These are phyloP conservation scores for Arizona elegans DNA, from an alignment of 2,113 vertebrate genomes.

Conservation along the genomic window DNA sequence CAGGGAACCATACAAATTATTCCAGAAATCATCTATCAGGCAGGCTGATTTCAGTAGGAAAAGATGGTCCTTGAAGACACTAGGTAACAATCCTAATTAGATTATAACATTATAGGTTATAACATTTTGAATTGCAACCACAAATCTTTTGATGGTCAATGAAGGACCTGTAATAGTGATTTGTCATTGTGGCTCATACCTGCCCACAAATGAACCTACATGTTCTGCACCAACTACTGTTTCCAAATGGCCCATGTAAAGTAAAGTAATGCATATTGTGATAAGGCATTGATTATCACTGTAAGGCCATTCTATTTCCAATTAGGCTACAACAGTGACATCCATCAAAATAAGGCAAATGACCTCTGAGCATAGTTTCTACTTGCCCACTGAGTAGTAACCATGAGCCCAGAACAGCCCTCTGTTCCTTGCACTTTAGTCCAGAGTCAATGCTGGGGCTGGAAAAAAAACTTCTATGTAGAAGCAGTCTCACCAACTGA, in stretches of 20 bases:
- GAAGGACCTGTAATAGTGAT: background rate
- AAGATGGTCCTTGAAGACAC: background rate
- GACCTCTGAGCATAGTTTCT: background rate
- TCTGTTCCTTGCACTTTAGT: background rate
- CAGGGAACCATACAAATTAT: background rate
- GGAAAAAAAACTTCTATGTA: background rate
- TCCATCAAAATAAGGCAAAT: background rate
- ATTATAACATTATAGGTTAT: background rate
- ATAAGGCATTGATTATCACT: background rate
- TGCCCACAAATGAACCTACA: background rate
- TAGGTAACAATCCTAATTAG: background rate
- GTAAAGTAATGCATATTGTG: background rate
- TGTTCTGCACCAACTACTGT: background rate
- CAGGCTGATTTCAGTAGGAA: background rate
- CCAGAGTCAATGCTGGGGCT: background rate
- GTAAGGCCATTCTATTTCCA: background rate
- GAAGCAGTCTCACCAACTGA: background rate
- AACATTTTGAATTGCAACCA: background rate
- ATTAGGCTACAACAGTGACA: background rate
- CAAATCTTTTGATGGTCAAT: background rate
- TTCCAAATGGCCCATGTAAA: background rate
- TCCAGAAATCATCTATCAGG: background rate
- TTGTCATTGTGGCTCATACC: background rate
- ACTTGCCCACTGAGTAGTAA: background rate
- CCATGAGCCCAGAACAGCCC: background rate